Evolutionary conservation across 2,888 invertebrate species (phyloP).

Genomic region (Atrina japonica): DNA sequence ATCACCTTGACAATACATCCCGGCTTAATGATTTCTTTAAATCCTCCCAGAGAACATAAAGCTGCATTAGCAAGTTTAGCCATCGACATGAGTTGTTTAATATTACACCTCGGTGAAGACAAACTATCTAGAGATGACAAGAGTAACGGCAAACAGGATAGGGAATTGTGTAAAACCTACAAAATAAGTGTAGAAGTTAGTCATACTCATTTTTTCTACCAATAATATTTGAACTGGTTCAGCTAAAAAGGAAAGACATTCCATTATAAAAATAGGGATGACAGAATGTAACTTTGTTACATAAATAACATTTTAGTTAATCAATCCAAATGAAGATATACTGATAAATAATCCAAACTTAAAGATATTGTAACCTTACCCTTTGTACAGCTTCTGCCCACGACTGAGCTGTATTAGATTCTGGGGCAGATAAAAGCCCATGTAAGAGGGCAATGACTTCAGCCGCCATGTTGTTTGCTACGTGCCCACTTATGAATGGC

Average conservation of each 20-base stretch:
- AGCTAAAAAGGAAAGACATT: too few relatives aligned
- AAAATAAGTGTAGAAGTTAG: conserved; percentile 5
- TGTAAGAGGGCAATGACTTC: conserved; percentile 80
- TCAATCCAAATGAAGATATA: too few relatives aligned
- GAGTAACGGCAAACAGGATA: conserved; percentile 75
- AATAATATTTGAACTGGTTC: too few relatives aligned
- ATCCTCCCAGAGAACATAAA: conserved; percentile 79
- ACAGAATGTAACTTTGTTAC: too few relatives aligned
- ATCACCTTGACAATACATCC: conserved; percentile 78
- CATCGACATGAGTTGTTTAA: conserved; percentile 74
- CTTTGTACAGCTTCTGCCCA: conserved; percentile 79
- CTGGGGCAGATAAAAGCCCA: conserved; percentile 75
- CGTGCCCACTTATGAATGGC: conserved; percentile 80
- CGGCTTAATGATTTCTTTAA: conserved; percentile 79
- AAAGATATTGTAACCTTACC: too few relatives aligned
- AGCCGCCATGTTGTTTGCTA: conserved; percentile 80
- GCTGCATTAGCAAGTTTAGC: conserved; percentile 79
- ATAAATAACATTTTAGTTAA: too few relatives aligned
- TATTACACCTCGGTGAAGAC: conserved; percentile 71
- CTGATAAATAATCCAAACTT: too few relatives aligned
- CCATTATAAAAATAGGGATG: too few relatives aligned
- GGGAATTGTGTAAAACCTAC: conserved; percentile 76
- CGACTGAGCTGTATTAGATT: conserved; percentile 74
- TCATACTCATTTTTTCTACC: background rate
- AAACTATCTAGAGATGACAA: conserved; percentile 74